Evolutionary conservation across 2,888 invertebrate species (phyloP), one percentile per base, ranked within the genome.

Genomic region (Eumerus sabulonum): DNA sequence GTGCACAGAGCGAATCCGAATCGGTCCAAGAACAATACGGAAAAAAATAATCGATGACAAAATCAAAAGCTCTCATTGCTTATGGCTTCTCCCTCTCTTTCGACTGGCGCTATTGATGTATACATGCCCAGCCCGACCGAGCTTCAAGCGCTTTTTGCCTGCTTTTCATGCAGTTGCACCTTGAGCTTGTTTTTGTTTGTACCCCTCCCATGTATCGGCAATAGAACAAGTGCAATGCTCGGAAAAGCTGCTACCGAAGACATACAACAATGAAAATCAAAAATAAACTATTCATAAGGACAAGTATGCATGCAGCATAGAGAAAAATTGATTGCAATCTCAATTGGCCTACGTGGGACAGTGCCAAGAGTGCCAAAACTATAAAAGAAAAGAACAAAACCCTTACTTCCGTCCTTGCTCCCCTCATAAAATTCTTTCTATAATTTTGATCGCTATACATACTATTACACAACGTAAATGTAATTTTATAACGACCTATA

Each of bases 351-450:
- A 73, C 56, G 77, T 63, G 67, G 67, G 57, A 42, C n/a, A 16
- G 50, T 73, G 77, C 77, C 73, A 77, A 73, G 57, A 73, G 53
- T 14, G n/a, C n/a, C n/a, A n/a, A n/a, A n/a, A n/a, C n/a, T n/a
- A n/a, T 5, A 11, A 9, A 18, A 1, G 40, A 27, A 11, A 40
- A 50, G 50, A 57, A 63, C 63, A n/a, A 18, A 17, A 13, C 5
- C 35, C 14, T 40, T n/a, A n/a, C n/a, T n/a, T n/a, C n/a, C n/a
- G n/a, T 40, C 9, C 2, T 40, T 40, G 27, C 11, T 12, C 35
- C 9, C 1, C 9, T 13, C 17, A 14, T 47, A 38, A 13, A 54
- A 62, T 42, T 35, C 14, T 19, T 40, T 27, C 27, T 27, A 19
- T 27, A 27, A 27, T 35, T 44, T 54, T 17, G 36, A 17, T 16